Conservation (phyloP, 2,888 invertebrate species). For the Silvanus unidentatus region DNA sequence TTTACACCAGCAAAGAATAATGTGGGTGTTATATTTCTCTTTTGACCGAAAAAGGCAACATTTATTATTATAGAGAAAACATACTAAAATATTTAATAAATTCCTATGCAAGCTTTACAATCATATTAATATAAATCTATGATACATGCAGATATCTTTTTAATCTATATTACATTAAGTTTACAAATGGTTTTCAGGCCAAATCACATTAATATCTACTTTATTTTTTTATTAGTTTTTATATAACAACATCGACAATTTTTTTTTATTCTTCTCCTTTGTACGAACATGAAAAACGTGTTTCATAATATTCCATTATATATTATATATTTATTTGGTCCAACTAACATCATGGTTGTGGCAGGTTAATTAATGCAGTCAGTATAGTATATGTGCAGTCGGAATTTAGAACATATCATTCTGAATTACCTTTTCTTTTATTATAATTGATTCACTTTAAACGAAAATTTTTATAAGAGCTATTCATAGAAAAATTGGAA, state of each 20-base stretch:
- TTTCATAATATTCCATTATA: background rate
- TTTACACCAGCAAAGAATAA: constrained; percentile 29
- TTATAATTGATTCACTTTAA: constrained; percentile 14
- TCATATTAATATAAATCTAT: constrained; percentile 27
- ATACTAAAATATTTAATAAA: constrained; percentile 44
- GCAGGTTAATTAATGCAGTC: constrained; percentile 40
- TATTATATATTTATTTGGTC: constrained; percentile 31
- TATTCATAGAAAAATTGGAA: constrained; percentile 2
- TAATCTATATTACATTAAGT: constrained; percentile 38
- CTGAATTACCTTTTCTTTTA: constrained; percentile 33
- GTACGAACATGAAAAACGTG: constrained; percentile 33
- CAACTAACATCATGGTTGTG: constrained; percentile 39
- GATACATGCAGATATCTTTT: constrained; percentile 37
- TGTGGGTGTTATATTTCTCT: constrained; percentile 24
- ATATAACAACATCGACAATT: constrained; percentile 22
- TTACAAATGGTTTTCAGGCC: constrained; percentile 40
- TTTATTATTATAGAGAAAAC: constrained; percentile 41
- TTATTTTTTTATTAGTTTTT: constrained; percentile 13
- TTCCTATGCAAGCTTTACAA: constrained; percentile 42
- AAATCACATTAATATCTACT: constrained; percentile 40
- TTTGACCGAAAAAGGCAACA: constrained; percentile 40
- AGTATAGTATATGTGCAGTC: constrained; percentile 34
- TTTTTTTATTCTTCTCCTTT: constrained; percentile 13
- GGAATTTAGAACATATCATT: constrained; percentile 33
- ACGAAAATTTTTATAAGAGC: constrained; percentile 7